phyloP scores from a whole-genome alignment of 2,113 vertebrate genomes.

The Rhinoptilus africanus region DNA sequence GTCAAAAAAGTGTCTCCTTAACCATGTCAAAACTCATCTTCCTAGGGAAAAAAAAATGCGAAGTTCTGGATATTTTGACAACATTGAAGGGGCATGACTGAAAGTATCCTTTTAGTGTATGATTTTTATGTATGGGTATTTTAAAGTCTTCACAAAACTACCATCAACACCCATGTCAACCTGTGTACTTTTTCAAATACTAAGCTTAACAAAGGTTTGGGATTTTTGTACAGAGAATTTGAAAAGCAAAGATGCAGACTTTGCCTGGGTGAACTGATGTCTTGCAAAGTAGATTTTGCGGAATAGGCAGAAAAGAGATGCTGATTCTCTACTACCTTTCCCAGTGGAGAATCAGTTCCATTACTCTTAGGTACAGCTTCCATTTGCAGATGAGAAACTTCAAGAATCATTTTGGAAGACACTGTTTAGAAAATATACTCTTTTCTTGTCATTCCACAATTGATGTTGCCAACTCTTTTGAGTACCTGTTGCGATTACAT shows the following conservation, averaged over 20 bases:
- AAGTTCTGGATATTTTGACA: background rate
- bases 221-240: background rate
- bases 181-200: background rate
- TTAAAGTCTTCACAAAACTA: background rate
- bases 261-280: background rate
- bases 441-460: background rate
- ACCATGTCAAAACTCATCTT: background rate
- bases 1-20: background rate
- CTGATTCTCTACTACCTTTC: background rate
- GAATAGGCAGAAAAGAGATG: background rate
- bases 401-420: background rate
- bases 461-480: background rate
- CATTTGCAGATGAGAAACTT: background rate
- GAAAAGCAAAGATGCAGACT: background rate
- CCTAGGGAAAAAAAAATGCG: background rate
- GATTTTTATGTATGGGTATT: background rate
- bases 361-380: background rate
- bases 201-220: background rate
- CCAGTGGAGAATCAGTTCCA: background rate
- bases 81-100: background rate
- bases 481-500: background rate
- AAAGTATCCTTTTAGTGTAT: background rate
- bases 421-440: background rate
- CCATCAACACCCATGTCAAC: background rate
- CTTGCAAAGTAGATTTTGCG: background rate